phyloP scores from a whole-genome alignment of 2,113 vertebrate species.

The Brachyhypopomus occidentalis region DNA sequence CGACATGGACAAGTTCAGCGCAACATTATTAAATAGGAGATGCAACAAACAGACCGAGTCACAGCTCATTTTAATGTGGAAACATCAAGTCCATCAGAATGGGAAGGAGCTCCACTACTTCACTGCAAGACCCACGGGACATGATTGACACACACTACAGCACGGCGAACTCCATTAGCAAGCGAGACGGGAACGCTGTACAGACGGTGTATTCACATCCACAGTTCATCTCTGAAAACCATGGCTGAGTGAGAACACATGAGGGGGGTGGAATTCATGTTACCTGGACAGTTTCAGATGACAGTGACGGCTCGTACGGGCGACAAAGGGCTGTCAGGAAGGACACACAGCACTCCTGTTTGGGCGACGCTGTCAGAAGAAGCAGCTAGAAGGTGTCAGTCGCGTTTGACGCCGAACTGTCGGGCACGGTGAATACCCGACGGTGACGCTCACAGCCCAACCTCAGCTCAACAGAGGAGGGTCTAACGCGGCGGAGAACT shows the following conservation, averaged over 20 bases:
- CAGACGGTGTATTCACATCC: neutral
- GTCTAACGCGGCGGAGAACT: neutral
- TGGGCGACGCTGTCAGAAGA: conserved; percentile 23
- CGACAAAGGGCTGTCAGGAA: conserved; percentile 7
- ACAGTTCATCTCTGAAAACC: neutral
- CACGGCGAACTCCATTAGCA: neutral
- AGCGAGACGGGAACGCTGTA: neutral
- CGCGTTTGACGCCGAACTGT: neutral
- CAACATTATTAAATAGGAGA: too few relatives aligned
- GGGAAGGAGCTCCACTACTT: neutral
- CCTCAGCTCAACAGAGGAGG: neutral
- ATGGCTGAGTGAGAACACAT: neutral
- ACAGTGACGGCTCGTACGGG: neutral
- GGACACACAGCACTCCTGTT: neutral
- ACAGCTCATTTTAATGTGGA: neutral
- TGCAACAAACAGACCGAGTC: too few relatives aligned
- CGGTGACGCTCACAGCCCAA: neutral
- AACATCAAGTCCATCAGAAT: neutral
- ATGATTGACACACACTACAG: neutral
- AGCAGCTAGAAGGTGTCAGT: neutral
- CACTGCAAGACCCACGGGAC: neutral
- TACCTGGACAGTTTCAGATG: conserved; percentile 7
- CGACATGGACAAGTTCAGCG: too few relatives aligned
- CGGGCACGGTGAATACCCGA: neutral
- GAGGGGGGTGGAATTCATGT: neutral